A percentile compares a stretch with the other conserved stretches of the same genome.
Conservation (phyloP, 2,113 vertebrate genomes). For the Pelodiscus sinensis region DNA sequence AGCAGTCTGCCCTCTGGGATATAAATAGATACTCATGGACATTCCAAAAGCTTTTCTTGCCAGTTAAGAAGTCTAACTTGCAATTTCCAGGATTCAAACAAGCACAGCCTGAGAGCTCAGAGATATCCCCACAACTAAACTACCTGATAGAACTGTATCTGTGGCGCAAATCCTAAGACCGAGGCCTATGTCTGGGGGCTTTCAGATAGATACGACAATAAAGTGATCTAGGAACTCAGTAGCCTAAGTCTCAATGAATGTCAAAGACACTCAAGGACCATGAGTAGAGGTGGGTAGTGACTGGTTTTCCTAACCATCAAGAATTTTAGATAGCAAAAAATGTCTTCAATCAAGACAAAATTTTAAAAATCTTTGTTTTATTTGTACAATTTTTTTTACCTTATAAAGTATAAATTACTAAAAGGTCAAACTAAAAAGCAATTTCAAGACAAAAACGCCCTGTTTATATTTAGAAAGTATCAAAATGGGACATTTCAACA, state of each 20-base stretch:
- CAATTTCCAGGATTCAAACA: neutral
- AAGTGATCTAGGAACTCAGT: no score
- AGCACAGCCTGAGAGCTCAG: neutral
- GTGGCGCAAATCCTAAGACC: neutral
- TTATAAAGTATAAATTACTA: neutral
- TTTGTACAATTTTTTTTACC: neutral
- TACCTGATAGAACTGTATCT: neutral
- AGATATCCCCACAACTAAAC: neutral
- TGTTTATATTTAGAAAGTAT: neutral
- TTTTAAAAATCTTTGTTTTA: neutral
- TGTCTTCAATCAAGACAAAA: neutral
- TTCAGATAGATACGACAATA: neutral
- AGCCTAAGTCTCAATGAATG: neutral
- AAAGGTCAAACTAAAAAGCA: neutral
- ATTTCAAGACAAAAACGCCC: neutral
- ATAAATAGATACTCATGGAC: fast-evolving
- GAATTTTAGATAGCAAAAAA: neutral
- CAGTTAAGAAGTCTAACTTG: neutral
- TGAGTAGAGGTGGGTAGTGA: neutral
- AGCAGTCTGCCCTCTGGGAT: neutral
- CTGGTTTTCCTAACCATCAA: neutral
- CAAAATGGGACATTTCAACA: neutral
- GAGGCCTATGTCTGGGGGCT: neutral
- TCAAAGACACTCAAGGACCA: neutral
- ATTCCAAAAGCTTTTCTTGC: neutral